Conservation (phyloP, 1,140 invertebrate species). For the Chlorops oryzae region DNA sequence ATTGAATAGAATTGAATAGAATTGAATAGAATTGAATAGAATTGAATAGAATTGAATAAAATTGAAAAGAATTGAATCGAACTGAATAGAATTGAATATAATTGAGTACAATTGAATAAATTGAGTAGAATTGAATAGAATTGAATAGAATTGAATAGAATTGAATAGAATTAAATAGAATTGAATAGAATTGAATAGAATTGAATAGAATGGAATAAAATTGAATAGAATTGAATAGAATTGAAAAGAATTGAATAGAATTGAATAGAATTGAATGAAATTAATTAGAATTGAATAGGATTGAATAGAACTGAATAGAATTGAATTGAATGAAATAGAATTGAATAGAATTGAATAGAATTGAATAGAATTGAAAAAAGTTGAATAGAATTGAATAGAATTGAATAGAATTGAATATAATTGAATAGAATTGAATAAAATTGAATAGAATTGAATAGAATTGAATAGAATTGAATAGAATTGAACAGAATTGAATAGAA, state of each 20-base stretch:
- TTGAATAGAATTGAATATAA: no score
- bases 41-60: no score
- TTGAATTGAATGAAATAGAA: no score
- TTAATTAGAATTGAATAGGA: no score
- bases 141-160: background rate
- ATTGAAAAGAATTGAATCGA: no score
- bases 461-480: background rate
- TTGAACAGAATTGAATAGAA: background rate
- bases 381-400: no score
- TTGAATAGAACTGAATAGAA: no score
- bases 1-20: background rate
- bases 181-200: background rate
- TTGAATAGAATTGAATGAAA: background rate
- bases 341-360: no score
- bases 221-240: background rate
- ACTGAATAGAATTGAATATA: no score
- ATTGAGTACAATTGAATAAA: no score
- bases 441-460: background rate
- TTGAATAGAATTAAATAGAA: background rate
- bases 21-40: background rate
- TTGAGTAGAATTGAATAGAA: background rate
- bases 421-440: no score
- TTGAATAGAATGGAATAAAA: background rate
- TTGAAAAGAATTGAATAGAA: background rate
- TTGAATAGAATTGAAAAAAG: no score